Evolutionary conservation across 2,113 vertebrate genomes (phyloP).

Genomic region (Gallinago media): DNA sequence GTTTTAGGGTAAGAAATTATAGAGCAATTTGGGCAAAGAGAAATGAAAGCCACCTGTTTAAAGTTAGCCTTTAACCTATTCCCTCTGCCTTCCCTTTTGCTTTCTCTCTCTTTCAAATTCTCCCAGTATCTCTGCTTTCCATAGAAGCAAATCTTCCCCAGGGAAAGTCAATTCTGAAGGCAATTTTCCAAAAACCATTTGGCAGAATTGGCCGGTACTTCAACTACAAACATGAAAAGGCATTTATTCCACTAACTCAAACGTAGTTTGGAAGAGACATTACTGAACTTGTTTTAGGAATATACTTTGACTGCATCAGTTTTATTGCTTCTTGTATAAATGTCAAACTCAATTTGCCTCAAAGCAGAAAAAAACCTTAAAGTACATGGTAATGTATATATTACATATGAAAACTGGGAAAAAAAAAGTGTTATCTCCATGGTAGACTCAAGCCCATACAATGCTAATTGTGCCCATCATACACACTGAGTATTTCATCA

Average conservation of each 20-base stretch:
- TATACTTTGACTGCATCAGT: conserved; percentile 69
- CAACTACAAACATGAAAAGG: conserved; percentile 74
- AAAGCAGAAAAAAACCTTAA: conserved; percentile 28
- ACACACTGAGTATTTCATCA: neutral
- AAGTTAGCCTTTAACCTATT: conserved; percentile 65
- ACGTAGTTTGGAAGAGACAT: conserved; percentile 71
- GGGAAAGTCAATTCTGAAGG: conserved; percentile 75
- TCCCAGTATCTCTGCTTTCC: conserved; percentile 68
- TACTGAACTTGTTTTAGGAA: conserved; percentile 76
- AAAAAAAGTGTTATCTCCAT: neutral
- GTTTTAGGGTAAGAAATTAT: conserved; percentile 29
- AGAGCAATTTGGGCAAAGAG: conserved; percentile 58
- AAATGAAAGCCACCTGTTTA: conserved; percentile 72
- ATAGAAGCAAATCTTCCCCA: conserved; percentile 72
- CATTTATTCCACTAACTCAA: conserved; percentile 79
- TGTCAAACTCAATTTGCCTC: conserved; percentile 69
- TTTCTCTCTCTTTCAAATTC: conserved; percentile 60
- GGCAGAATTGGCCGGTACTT: conserved; percentile 72
- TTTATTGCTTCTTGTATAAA: conserved; percentile 75
- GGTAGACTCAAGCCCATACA: neutral
- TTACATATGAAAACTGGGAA: neutral
- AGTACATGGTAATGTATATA: conserved; percentile 47
- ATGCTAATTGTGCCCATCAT: conserved; percentile 5
- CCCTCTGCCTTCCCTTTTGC: conserved; percentile 55
- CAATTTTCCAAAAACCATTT: conserved; percentile 79